Evolutionary conservation across 35 echinoderm and acorn worm genomes (phyloP).

Genomic region (Eucidaris tribuloides): DNA sequence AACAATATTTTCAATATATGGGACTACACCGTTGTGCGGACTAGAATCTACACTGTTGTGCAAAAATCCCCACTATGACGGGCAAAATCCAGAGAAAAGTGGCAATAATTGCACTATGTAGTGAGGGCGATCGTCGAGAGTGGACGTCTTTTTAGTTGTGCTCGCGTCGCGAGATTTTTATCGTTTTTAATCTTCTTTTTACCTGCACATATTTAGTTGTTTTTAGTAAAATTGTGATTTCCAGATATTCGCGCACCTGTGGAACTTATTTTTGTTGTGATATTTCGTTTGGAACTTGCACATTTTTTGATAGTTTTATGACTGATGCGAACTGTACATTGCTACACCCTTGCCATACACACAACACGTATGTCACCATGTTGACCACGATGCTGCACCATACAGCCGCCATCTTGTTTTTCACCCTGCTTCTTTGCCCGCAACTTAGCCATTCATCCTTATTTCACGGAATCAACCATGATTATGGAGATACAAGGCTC

Average conservation of each 20-base stretch:
- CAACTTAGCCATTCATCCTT: neutral
- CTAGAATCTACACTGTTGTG: too few species aligned
- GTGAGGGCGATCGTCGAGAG: too few species aligned
- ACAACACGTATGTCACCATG: neutral
- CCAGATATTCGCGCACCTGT: constrained; percentile 21
- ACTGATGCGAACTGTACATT: neutral
- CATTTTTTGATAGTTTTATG: neutral
- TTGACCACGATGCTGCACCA: neutral
- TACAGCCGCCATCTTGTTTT: neutral
- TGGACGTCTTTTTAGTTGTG: too few species aligned
- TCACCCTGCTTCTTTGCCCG: neutral
- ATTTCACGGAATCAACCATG: neutral
- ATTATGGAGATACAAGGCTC: neutral
- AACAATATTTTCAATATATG: too few species aligned
- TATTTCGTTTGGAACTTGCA: neutral
- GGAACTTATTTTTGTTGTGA: neutral
- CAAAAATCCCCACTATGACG: too few species aligned
- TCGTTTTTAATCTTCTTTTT: too few species aligned
- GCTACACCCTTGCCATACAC: neutral
- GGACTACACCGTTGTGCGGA: too few species aligned
- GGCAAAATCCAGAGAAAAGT: too few species aligned
- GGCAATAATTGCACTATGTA: too few species aligned
- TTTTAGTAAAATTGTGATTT: too few species aligned
- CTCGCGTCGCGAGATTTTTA: too few species aligned
- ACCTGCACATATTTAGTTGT: too few species aligned